phyloP scores from a whole-genome alignment of 2,113 vertebrate species.

The Phalacrocorax brasilianus region DNA sequence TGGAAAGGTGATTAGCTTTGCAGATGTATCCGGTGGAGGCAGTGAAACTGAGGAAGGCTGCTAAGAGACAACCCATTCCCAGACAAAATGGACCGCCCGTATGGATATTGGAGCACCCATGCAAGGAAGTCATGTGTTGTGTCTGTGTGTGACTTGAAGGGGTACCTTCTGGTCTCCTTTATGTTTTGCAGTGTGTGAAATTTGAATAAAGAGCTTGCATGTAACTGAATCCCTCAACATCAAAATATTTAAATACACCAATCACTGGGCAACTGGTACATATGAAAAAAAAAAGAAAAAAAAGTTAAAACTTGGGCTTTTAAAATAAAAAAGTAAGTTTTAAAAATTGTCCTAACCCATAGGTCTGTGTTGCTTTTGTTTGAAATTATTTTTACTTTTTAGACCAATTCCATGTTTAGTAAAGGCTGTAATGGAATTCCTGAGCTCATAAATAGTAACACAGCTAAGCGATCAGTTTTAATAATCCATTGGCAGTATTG shows the following conservation, averaged over 20 bases:
- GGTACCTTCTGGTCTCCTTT: neutral
- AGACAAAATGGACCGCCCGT: neutral
- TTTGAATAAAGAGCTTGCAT: neutral
- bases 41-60: neutral
- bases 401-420: neutral
- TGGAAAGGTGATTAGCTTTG: neutral
- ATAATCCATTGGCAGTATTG: neutral
- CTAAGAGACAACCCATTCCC: neutral
- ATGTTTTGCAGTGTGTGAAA: neutral
- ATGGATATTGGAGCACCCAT: fast-evolving
- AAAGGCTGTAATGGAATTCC: neutral
- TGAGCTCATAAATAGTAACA: neutral
- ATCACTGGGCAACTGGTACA: no score
- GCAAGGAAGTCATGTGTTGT: fast-evolving
- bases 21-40: neutral
- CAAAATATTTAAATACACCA: neutral
- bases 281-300: neutral
- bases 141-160: neutral
- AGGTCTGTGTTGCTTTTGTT: neutral
- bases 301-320: neutral
- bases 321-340: neutral
- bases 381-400: neutral
- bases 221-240: neutral
- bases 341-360: neutral
- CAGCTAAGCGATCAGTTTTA: neutral